Evolutionary conservation across 2,888 invertebrate genomes (phyloP).

Genomic region (Hyppa rectilinea): DNA sequence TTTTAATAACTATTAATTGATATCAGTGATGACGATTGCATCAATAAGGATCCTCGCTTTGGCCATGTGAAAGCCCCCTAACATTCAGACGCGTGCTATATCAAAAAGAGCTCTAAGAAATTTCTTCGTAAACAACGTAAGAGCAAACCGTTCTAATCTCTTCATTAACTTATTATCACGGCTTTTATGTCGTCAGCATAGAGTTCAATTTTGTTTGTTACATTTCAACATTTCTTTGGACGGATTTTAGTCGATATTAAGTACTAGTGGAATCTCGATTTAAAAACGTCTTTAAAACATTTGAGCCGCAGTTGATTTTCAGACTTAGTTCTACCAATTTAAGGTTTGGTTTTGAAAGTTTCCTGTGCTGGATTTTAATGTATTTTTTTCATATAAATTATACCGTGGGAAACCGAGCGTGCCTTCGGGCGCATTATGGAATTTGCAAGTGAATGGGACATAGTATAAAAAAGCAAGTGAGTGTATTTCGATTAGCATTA

Average conservation of each 20-base stretch:
- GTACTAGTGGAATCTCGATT: conserved; percentile 61
- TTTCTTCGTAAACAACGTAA: conserved; percentile 75
- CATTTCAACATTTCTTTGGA: conserved; percentile 70
- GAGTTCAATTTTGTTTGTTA: conserved; percentile 67
- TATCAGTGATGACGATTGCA: neutral
- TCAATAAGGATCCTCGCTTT: neutral
- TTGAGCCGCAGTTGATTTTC: conserved; percentile 12
- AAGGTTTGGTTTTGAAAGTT: conserved; percentile 22
- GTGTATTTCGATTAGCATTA: conserved; percentile 76
- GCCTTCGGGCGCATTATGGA: conserved; percentile 91
- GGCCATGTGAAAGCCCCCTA: conserved; percentile 41
- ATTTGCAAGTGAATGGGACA: conserved; percentile 82
- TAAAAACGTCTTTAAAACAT: conserved; percentile 32
- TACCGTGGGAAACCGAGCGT: conserved; percentile 91
- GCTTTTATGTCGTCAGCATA: conserved; percentile 66
- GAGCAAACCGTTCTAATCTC: conserved; percentile 76
- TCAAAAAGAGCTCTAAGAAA: conserved; percentile 74
- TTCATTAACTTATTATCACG: conserved; percentile 73
- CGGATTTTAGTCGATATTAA: conserved; percentile 71
- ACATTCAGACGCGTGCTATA: conserved; percentile 76
- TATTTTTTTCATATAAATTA: conserved; percentile 73
- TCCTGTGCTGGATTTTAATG: conserved; percentile 38
- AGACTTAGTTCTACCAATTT: neutral
- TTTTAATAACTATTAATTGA: too few relatives aligned
- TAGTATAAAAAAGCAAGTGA: conserved; percentile 71